phyloP scores from a whole-genome alignment of 2,888 invertebrate species.

The Pristionchus exspectatus region DNA sequence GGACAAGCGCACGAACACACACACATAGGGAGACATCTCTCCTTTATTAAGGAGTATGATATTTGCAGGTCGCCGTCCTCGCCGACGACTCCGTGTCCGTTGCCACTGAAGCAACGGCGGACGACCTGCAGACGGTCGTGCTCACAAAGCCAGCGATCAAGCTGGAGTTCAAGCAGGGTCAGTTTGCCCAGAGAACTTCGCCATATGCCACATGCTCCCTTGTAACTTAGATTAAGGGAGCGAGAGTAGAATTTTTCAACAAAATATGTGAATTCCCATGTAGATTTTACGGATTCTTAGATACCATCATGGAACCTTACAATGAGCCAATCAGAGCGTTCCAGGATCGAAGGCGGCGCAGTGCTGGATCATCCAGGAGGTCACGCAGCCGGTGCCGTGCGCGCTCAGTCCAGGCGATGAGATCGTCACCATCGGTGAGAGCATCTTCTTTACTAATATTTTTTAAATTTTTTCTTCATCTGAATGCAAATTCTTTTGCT shows the following conservation, averaged over 20 bases:
- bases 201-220: too few relatives aligned
- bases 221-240: too few relatives aligned
- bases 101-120: neutral
- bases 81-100: neutral
- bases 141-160: neutral
- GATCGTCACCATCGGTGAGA: neutral
- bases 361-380: neutral
- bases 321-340: neutral
- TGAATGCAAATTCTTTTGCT: too few relatives aligned
- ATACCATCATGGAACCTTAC: too few relatives aligned
- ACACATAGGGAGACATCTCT: too few relatives aligned
- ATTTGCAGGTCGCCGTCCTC: neutral
- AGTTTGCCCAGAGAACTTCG: neutral
- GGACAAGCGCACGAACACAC: too few relatives aligned
- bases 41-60: too few relatives aligned
- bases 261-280: too few relatives aligned
- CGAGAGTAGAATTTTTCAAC: too few relatives aligned
- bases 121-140: neutral
- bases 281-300: too few relatives aligned
- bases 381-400: neutral
- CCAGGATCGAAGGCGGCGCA: neutral
- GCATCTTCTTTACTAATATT: too few relatives aligned
- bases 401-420: neutral
- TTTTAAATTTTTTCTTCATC: neutral
- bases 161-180: neutral